Base-by-base conservation (phyloP, 35 echinoderm and acorn worm species). In the Strongylocentrotus purpuratus region DNA sequence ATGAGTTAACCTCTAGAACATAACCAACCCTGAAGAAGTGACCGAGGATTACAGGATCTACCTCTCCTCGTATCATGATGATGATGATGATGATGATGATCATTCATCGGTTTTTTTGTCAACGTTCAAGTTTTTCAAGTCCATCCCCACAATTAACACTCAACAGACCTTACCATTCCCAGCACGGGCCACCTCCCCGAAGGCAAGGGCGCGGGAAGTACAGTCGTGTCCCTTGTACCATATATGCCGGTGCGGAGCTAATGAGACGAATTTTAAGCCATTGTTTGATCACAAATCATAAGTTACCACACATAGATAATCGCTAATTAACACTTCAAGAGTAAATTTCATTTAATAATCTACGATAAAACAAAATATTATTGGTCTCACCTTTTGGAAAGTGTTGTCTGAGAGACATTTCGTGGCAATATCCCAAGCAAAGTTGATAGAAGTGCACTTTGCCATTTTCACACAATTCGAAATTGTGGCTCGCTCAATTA, bases 361-460 rank as follows among this genome's bases (percentile, higher is more conserved):
- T 70, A 70, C 61, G 61, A 70, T 70, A 70, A 70, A 70, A 70
- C 6, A 22, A 13, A 28, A 70, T 22, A 25, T 22, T 18, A 70
- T 70, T 70, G 61, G 20, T 70, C 61, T 70, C 61, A 70, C 61
- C 61, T 13, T 70, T 25, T 70, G 15, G 45, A 28, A 88, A 41
- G 31, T 88, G 87, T 13, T 88, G 28, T 88, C 22, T 88, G 87
- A 32, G 32, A 92, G 91, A 31, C 91, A 46, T 92, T 92, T 46
- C 4, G 48, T 55, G n/a, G 50, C 91, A 5, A 31, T 15, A 45
- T 92, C 91, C 91, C 91, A 92, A 20, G 91, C 91, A 52, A 33
- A 45, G n/a, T 48, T 92, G 46, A 55, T 48, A 0, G 32, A 33
- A 92, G 47, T 92, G 22, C 18, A 31, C 18, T 17, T 59, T 14